Evolutionary conservation across 1,140 invertebrate species (phyloP).

Genomic region (Bombus haemorrhoidalis): DNA sequence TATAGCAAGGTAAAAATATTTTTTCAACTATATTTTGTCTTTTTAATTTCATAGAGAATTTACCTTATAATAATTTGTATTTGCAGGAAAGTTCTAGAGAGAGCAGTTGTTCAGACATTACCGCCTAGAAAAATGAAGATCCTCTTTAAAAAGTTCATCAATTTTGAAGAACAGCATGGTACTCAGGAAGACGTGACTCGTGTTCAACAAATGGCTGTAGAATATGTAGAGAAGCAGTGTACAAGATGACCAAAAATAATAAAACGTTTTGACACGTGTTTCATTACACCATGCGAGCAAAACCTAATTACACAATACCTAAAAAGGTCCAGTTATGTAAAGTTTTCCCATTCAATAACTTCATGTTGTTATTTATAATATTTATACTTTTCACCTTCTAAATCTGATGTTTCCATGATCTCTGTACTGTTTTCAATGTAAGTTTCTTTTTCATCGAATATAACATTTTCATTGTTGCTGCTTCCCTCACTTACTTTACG

Average conservation of each 20-base stretch:
- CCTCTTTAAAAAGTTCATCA: constrained; percentile 93
- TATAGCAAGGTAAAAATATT: constrained; percentile 86
- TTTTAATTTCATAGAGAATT: not conserved
- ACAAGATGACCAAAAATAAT: not conserved
- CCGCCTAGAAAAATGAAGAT: constrained; percentile 91
- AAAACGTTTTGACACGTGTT: too few species aligned
- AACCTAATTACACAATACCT: too few species aligned
- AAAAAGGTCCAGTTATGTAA: too few species aligned
- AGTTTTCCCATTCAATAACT: too few species aligned
- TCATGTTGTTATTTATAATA: too few species aligned
- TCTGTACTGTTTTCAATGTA: not conserved
- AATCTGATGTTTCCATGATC: too few species aligned
- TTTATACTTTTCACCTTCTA: too few species aligned
- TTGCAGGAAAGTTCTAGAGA: too few species aligned
- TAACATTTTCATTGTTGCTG: not conserved
- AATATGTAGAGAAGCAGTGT: constrained; percentile 84
- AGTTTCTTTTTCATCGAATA: not conserved
- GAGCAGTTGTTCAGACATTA: constrained; percentile 88
- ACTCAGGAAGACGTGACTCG: constrained; percentile 84
- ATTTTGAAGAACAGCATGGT: constrained; percentile 91
- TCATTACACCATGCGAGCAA: too few species aligned
- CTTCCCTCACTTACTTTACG: not conserved
- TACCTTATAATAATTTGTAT: constrained; percentile 1
- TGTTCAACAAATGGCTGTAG: constrained; percentile 85
- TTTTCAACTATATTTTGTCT: not conserved